Percentiles rank a stretch among this genome's conserved stretches.
Conservation (phyloP, 2,113 vertebrate species). For the Phrynosoma platyrhinos region DNA sequence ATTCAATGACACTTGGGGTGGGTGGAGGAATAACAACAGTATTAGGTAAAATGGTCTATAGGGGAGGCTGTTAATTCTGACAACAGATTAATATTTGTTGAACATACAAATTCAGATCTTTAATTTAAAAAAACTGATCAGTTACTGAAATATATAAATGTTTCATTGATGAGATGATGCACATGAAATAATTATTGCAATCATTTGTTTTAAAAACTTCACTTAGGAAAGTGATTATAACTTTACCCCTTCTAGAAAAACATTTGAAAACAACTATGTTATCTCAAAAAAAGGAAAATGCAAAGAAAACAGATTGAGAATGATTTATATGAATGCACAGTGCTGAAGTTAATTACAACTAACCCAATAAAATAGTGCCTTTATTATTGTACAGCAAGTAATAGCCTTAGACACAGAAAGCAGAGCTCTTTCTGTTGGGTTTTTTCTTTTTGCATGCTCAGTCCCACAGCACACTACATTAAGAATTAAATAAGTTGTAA, state of each 20-base stretch:
- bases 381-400: conserved; percentile 84
- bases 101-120: conserved; percentile 37
- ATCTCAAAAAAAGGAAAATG: conserved; percentile 77
- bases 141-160: conserved; percentile 75
- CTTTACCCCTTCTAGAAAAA: conserved; percentile 67
- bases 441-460: conserved; percentile 77
- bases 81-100: conserved; percentile 23
- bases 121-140: conserved; percentile 65
- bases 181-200: conserved; percentile 76
- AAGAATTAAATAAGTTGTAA: conserved; percentile 83
- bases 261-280: conserved; percentile 73
- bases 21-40: not conserved
- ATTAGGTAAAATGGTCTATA: not conserved
- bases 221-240: conserved; percentile 79
- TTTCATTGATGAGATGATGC: conserved; percentile 63
- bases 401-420: conserved; percentile 76
- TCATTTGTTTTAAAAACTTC: conserved; percentile 73
- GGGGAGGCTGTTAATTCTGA: not conserved
- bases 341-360: conserved; percentile 87
- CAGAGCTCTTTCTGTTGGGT: conserved; percentile 73
- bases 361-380: conserved; percentile 85
- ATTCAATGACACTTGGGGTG: not conserved
- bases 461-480: conserved; percentile 77
- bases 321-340: conserved; percentile 83
- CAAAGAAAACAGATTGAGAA: conserved; percentile 82